phyloP scores from a whole-genome alignment of 2,888 invertebrate genomes.

The Tetropium fuscum region DNA sequence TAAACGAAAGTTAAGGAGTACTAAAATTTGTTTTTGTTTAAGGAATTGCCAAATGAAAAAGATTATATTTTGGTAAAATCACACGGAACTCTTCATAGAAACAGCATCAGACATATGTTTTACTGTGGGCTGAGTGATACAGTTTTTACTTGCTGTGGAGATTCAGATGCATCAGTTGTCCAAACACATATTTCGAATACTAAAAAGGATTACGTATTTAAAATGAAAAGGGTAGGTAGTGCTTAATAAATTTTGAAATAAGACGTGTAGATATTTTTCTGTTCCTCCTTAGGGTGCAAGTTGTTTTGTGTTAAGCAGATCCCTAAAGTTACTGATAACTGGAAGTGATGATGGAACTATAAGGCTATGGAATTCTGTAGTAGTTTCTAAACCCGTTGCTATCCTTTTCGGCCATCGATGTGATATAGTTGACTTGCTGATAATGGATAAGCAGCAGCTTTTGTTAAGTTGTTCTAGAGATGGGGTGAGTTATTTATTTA shows the following conservation, averaged over 20 bases:
- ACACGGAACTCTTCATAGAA: conserved; percentile 67
- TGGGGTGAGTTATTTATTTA: conserved; percentile 64
- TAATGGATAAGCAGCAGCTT: conserved; percentile 66
- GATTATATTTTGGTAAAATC: conserved; percentile 66
- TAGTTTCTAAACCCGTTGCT: conserved; percentile 62
- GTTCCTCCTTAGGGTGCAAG: conserved; percentile 68
- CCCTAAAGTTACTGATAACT: conserved; percentile 68
- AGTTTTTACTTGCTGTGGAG: conserved; percentile 71
- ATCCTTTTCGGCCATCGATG: conserved; percentile 59
- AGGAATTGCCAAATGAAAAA: conserved; percentile 70
- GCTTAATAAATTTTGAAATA: not conserved
- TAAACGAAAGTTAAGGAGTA: no score
- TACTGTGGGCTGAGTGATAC: conserved; percentile 67
- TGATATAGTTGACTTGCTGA: conserved; percentile 69
- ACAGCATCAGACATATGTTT: conserved; percentile 67
- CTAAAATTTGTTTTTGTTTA: no score
- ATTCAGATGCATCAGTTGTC: conserved; percentile 67
- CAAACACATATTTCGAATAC: conserved; percentile 67
- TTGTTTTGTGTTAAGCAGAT: conserved; percentile 69
- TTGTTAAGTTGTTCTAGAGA: conserved; percentile 70
- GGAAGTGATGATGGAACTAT: conserved; percentile 70
- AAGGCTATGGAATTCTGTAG: conserved; percentile 70
- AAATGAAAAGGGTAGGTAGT: conserved; percentile 65
- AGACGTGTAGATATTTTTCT: not conserved
- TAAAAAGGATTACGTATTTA: conserved; percentile 69